These are phyloP conservation scores for Tipula vernalis DNA, from an alignment of 2,888 invertebrate species.

Conservation along the genomic window DNA sequence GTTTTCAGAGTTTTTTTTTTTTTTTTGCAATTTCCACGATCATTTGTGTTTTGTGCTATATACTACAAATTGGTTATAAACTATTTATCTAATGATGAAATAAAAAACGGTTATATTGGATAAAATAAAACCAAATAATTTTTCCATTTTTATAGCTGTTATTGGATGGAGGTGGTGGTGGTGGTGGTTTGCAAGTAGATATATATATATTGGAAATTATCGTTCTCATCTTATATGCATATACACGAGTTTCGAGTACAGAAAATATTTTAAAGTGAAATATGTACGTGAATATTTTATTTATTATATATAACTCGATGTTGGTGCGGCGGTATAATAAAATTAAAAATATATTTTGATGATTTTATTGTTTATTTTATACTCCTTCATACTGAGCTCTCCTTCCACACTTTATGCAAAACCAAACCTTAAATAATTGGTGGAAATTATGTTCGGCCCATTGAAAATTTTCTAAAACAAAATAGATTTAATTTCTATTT, in stretches of 20 bases:
- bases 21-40: not conserved
- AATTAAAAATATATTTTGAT: not conserved
- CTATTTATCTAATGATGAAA: not conserved
- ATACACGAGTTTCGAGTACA: not conserved
- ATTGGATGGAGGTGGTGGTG: not conserved
- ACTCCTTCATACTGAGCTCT: not conserved
- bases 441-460: not conserved
- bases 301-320: not conserved
- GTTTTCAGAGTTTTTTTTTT: not conserved
- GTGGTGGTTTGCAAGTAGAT: not conserved
- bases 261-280: not conserved
- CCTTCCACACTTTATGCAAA: not conserved
- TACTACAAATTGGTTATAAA: not conserved
- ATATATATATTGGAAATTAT: not conserved
- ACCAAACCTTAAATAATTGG: not conserved
- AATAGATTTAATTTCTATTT: not conserved
- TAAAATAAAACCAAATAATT: not conserved
- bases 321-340: not conserved
- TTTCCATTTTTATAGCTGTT: not conserved
- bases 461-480: not conserved
- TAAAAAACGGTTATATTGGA: not conserved
- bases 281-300: not conserved
- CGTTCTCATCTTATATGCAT: not conserved
- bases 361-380: not conserved
- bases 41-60: not conserved